phyloP scores from a whole-genome alignment of 2,888 invertebrate species.

The Leptopilina myrica region DNA sequence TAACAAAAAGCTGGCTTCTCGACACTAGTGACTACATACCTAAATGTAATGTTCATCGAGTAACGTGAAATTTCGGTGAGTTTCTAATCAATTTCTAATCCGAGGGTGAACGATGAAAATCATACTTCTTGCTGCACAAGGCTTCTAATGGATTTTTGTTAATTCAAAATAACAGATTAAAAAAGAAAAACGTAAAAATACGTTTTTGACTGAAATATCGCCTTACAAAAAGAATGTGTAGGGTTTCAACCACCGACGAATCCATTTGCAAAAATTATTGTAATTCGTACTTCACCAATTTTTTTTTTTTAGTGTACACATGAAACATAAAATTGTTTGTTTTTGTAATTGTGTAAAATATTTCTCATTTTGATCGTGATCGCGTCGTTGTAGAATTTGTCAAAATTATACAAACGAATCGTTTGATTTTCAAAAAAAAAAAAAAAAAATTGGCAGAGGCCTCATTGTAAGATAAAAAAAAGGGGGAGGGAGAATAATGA shows the following conservation, averaged over 20 bases:
- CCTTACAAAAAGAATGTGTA: slow-evolving; percentile 41
- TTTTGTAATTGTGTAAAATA: slow-evolving; percentile 43
- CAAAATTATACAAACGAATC: slow-evolving; percentile 13
- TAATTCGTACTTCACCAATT: slow-evolving; percentile 27
- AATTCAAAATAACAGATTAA: neutral
- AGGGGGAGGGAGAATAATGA: neutral
- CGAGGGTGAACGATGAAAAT: slow-evolving; percentile 51
- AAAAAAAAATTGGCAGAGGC: neutral
- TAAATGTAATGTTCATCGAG: slow-evolving; percentile 73
- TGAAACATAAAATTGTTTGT: slow-evolving; percentile 22
- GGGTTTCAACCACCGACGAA: slow-evolving; percentile 31
- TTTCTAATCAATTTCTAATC: slow-evolving; percentile 55
- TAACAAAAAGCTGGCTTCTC: slow-evolving; percentile 74
- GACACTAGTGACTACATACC: slow-evolving; percentile 73
- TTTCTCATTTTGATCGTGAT: slow-evolving; percentile 26
- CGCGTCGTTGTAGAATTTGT: neutral
- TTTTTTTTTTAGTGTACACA: slow-evolving; percentile 40
- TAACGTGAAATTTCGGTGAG: slow-evolving; percentile 71
- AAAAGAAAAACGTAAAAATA: slow-evolving; percentile 23
- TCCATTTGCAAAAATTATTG: slow-evolving; percentile 23
- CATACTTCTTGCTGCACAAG: slow-evolving; percentile 40
- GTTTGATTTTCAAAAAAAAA: neutral
- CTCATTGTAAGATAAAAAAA: slow-evolving; percentile 2
- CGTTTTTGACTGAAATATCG: slow-evolving; percentile 48
- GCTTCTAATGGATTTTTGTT: neutral